Conservation (phyloP, 2,797 vertebrate genomes). For the Spinus olivaceus region DNA sequence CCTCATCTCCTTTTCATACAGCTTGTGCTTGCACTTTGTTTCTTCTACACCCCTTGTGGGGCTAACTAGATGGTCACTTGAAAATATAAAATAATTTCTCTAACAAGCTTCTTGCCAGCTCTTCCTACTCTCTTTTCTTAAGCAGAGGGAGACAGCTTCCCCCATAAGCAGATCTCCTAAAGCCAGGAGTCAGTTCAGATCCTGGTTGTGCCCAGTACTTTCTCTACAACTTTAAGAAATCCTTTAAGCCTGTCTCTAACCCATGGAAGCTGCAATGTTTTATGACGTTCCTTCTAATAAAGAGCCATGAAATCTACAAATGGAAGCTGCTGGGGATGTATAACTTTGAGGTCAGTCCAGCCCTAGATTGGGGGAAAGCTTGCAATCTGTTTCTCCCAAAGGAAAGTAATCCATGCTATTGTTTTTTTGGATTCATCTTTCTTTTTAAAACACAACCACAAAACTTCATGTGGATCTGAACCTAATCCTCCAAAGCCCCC, state of each 20-base stretch:
- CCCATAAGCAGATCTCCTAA: neutral
- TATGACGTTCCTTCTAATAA: neutral
- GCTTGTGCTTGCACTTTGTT: neutral
- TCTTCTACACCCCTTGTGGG: neutral
- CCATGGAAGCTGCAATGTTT: neutral
- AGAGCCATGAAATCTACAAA: neutral
- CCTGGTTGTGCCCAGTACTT: neutral
- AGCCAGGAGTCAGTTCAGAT: neutral
- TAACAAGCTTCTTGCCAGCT: neutral
- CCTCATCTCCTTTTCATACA: neutral
- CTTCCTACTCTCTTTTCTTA: neutral
- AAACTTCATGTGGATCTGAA: constrained; percentile 38
- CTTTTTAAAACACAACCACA: constrained; percentile 15
- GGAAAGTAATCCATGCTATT: constrained; percentile 22
- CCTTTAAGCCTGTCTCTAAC: neutral
- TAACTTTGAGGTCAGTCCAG: neutral
- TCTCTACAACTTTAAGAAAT: neutral
- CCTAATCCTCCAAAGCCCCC: constrained; percentile 9
- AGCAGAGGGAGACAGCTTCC: neutral
- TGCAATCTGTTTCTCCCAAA: neutral
- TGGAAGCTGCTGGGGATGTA: neutral
- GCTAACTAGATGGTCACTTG: neutral
- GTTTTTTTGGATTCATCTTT: constrained; percentile 27
- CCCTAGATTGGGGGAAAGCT: neutral
- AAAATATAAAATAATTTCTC: neutral